Evolutionary conservation across 2,113 vertebrate species (phyloP).

Genomic region (Hyla sarda): DNA sequence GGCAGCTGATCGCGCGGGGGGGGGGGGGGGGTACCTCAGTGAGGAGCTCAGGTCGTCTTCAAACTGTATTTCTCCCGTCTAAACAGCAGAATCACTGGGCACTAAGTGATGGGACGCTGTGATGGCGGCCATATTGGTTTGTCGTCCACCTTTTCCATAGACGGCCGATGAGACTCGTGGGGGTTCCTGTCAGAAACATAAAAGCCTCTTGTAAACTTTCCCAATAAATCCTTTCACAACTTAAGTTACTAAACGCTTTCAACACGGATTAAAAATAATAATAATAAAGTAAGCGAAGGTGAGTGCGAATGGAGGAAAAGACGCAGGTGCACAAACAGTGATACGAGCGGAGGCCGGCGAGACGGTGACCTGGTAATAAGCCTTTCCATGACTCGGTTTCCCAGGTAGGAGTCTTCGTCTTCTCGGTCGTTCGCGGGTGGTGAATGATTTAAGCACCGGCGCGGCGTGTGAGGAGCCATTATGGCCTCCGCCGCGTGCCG

Average conservation of each 20-base stretch:
- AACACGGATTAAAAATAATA: neutral
- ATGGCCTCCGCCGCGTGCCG: neutral
- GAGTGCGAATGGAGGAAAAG: no score
- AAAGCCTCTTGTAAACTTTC: neutral
- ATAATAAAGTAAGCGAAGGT: neutral
- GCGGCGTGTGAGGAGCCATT: constrained; percentile 24
- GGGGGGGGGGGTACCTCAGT: no score
- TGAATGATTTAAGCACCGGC: constrained; percentile 1
- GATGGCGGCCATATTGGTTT: neutral
- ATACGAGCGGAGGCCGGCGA: neutral
- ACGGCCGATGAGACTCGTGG: neutral
- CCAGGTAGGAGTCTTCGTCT: neutral
- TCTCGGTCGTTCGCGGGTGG: neutral
- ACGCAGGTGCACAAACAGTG: constrained; percentile 38
- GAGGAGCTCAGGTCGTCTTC: no score
- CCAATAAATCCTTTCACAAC: constrained; percentile 14
- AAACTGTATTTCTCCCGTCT: no score
- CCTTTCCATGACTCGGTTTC: neutral
- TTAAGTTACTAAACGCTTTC: constrained; percentile 22
- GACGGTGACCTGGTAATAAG: neutral
- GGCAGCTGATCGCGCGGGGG: no score
- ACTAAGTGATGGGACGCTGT: no score
- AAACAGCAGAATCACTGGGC: no score
- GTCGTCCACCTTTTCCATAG: neutral
- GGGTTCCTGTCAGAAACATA: neutral